Evolutionary conservation across 2,113 vertebrate species (phyloP), one percentile per base, ranked within the genome.

Genomic region (Cygnus buccinator): DNA sequence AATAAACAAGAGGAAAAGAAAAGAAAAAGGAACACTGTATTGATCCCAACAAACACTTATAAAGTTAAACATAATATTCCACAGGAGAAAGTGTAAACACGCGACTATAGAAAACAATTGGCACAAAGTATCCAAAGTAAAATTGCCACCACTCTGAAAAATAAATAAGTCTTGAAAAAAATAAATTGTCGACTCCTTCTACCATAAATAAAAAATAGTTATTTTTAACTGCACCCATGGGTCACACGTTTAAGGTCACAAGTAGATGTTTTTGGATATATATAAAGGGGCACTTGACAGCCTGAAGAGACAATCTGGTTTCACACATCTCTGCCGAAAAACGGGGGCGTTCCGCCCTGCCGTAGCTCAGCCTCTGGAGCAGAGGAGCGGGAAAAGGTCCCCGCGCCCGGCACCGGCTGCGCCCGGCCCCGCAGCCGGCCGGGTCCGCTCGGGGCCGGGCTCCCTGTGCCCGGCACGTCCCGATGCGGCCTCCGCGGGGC

Each of bases 151-250:
- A 98, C 97, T 97, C 97, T 96, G 97, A 98, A 98, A 98, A 98
- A 99, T 98, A 99, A 99, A 99, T 98, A 98, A 98, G 98, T 98
- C 98, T 98, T 98, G 65, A 97, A 97, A 98, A 98, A 98, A 98
- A 98, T 97, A 98, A 97, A 96, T 94, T 91, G 95, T 98, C 97
- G 65, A 98, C 98, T 98, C 96, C 97, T 97, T 98, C 97, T 98
- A 98, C 98, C 97, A 98, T 98, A 98, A 99, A 99, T 98, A 98
- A 99, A 98, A 98, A 98, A 99, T 98, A 98, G 96, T 97, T 97
- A 97, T 98, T 98, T 98, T 98, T 97, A 98, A 98, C 97, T 96
- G 97, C 98, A 98, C 97, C 98, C 98, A 98, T 97, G 95, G 97
- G 97, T 98, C 97, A 98, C 97, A 97, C 96, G 80, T 98, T 99